Evolutionary conservation across 2,113 vertebrate genomes (phyloP).

Genomic region (Mustela nigripes): DNA sequence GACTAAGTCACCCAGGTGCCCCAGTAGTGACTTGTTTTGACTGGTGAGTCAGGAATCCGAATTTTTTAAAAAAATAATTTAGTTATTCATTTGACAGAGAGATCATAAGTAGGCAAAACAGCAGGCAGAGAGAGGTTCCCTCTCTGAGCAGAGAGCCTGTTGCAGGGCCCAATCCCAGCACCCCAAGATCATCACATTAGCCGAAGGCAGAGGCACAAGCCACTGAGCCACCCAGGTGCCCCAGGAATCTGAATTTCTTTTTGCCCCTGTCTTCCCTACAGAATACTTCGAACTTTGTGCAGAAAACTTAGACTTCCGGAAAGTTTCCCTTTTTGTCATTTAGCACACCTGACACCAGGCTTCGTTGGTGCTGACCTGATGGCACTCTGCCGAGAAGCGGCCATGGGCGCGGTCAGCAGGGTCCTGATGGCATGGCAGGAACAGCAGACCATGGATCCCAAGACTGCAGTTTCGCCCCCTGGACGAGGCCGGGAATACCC

Average conservation of each 20-base stretch:
- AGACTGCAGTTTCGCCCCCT: neutral
- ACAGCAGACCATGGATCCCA: rapidly evolving
- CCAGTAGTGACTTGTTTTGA: no score
- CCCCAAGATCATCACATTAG: no score
- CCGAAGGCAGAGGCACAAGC: no score
- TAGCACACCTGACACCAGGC: slow-evolving; percentile 95
- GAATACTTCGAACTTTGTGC: slow-evolving; percentile 96
- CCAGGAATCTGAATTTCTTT: slow-evolving; percentile 10
- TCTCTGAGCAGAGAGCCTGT: no score
- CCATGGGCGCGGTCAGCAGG: slow-evolving; percentile 93
- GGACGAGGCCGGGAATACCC: neutral
- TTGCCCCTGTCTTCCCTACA: slow-evolving; percentile 71
- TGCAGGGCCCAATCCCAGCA: no score
- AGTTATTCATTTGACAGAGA: no score
- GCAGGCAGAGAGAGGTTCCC: no score
- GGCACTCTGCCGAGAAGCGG: slow-evolving; percentile 96
- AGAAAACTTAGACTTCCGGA: slow-evolving; percentile 92
- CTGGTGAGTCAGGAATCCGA: no score
- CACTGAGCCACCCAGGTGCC: no score
- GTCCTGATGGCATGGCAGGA: slow-evolving; percentile 85
- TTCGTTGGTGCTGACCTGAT: slow-evolving; percentile 97
- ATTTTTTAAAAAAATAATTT: no score
- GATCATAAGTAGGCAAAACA: no score
- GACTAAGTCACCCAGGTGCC: no score
- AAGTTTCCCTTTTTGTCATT: slow-evolving; percentile 89